These are phyloP conservation scores for Cantharis lateralis DNA, from an alignment of 2,888 invertebrate species.

Conservation along the genomic window DNA sequence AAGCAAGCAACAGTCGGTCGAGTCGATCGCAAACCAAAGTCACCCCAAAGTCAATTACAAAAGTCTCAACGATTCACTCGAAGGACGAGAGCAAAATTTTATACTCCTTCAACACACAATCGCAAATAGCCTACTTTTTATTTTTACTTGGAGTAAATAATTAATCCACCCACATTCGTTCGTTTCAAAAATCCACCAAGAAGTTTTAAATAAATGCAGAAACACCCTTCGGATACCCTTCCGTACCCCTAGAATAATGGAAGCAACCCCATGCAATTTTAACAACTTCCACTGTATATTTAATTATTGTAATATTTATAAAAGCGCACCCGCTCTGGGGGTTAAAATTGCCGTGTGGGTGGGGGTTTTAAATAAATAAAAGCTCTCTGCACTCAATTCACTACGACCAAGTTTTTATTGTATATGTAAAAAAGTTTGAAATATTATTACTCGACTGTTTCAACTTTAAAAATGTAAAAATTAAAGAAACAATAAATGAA, in stretches of 20 bases:
- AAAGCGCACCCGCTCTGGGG: slow-evolving; percentile 46
- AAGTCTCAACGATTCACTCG: neutral
- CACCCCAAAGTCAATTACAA: neutral
- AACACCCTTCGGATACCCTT: slow-evolving; percentile 34
- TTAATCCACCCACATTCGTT: neutral
- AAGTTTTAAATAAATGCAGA: slow-evolving; percentile 25
- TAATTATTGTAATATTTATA: slow-evolving; percentile 57
- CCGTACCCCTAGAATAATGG: slow-evolving; percentile 44
- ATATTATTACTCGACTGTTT: slow-evolving; percentile 25
- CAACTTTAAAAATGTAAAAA: slow-evolving; percentile 25
- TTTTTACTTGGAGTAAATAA: neutral
- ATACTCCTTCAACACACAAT: neutral
- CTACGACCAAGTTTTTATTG: slow-evolving; percentile 45
- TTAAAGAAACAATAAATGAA: slow-evolving; percentile 31
- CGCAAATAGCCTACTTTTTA: neutral
- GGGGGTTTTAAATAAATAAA: slow-evolving; percentile 46
- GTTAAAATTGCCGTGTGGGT: slow-evolving; percentile 26
- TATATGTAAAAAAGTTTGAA: slow-evolving; percentile 44
- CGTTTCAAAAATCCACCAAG: slow-evolving; percentile 18
- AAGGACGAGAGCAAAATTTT: neutral
- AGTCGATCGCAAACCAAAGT: neutral
- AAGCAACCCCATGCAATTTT: slow-evolving; percentile 50
- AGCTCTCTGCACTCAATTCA: slow-evolving; percentile 47
- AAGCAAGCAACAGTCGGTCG: neutral
- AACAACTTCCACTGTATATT: slow-evolving; percentile 53